These are phyloP conservation scores for Potamarius usumacintae DNA, from an alignment of 2,113 vertebrate species.

Conservation along the genomic window DNA sequence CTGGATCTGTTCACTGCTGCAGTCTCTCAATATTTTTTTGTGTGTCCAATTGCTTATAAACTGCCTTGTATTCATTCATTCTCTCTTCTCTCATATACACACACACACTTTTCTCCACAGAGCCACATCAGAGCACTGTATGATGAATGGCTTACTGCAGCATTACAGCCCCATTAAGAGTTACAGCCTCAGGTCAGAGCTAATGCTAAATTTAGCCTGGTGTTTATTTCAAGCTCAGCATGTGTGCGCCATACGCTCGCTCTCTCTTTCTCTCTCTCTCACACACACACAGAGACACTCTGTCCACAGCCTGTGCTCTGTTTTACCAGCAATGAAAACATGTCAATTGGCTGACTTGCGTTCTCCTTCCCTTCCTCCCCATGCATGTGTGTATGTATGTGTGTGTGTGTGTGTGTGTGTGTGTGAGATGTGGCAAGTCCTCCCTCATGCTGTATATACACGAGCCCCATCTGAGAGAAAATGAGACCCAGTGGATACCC, in stretches of 20 bases:
- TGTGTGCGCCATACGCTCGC: conserved; percentile 41
- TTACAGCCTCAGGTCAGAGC: conserved; percentile 49
- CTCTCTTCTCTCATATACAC: background rate
- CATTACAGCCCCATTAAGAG: conserved; percentile 52
- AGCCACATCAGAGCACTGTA: conserved; percentile 22
- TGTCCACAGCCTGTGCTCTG: conserved; percentile 34
- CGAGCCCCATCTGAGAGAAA: conserved; percentile 5
- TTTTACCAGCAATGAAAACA: conserved; percentile 50
- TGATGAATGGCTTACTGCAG: conserved; percentile 39
- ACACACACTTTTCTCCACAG: conserved; percentile 23
- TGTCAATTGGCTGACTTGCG: conserved; percentile 23
- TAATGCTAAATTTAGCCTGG: conserved; percentile 58
- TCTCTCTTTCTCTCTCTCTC: background rate
- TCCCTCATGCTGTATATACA: conserved; percentile 5
- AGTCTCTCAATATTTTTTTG: background rate
- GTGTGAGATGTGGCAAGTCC: background rate
- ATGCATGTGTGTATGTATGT: conserved; percentile 1
- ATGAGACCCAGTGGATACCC: conserved; percentile 1
- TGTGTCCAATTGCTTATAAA: background rate
- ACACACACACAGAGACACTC: conserved; percentile 17
- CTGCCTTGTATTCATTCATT: background rate
- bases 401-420: background rate
- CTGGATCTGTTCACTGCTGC: background rate
- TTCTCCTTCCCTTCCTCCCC: background rate
- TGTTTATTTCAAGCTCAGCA: conserved; percentile 60